Evolutionary conservation across 1,140 invertebrate genomes (phyloP), one percentile per base, ranked within the genome.

Genomic region (Sycophaga agraensis): DNA sequence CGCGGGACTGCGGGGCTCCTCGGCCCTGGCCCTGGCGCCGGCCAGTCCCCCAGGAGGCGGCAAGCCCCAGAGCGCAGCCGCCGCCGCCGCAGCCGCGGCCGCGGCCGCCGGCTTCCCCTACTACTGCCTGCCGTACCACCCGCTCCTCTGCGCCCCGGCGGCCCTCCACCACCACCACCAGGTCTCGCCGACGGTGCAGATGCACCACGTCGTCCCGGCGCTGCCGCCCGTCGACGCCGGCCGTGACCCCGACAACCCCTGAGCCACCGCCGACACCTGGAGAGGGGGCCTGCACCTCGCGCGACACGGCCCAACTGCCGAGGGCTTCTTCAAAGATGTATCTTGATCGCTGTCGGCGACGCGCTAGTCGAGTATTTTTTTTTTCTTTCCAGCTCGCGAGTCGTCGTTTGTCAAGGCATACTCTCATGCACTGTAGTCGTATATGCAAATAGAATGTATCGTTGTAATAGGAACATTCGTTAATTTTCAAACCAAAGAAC

Each of bases 101-200:
- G 19, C 1, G 28, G 19, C n/a, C 9, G 49, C 19, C 39, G 73
- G 76, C 26, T 80, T 81, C 60, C 79, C 79, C 11, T 81, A 81
- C 62, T 81, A 80, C 63, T 81, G 77, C 54, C 66, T 81, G 26
- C 79, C 79, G 34, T 81, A 81, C 69, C 78, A 81, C 49, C 79
- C 79, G n/a, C 61, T 81, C 16, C 70, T 81, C 0, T 81, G 79
- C 66, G 21, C 72, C 34, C 49, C 77, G 37, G 73, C 78, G 28
- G 14, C 45, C 9, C 51, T 37, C 14, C 53, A 34, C n/a, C 58
- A 53, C 11, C 50, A 28, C 14, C 45, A 49, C 21, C 43, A 37
- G 31, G 21, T 6, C 9, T 28, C 46, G 9, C n/a, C 40, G 6
- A 24, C 19, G 1, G 22, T 37, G 19, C 37, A 50, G 7, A 34